Evolutionary conservation across 1,140 invertebrate species (phyloP), one percentile per base, ranked within the genome.

Genomic region (Hormaphis cornu): DNA sequence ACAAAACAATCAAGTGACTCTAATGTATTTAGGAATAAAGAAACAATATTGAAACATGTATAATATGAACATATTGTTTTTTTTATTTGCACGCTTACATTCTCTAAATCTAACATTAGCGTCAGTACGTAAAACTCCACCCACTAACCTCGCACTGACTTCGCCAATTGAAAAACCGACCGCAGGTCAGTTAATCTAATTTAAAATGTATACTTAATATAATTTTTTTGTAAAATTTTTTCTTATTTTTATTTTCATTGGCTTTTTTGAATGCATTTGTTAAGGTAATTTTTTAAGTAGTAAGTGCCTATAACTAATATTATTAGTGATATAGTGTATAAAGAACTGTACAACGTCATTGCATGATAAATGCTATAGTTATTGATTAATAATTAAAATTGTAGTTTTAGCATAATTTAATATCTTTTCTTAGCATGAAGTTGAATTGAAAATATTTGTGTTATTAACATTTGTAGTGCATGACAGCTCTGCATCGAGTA

Each of bases 121-220:
- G 70, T 75, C 74, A 69, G 72, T 74, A 56, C 75, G 75, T 70
- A 76, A 76, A 74, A 75, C 75, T 71, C 61, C 61, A 66, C 75
- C 75, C 59, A 76, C 75, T 58, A 74, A 76, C 73, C 72, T 75
- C 61, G 71, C 74, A 71, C 72, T 75, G 42, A 71, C 72, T 35
- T 71, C 74, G 44, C 69, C 63, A 44, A 69, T 73, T 22, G 70
- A 66, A 54, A 71, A 69, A 69, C 48, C 48, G 24, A 71, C 58
- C 22, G 61, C 69, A 70, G 69, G 69, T 70, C 46, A 69, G 61
- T 69, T 48, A 4, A 69, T 35, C n/a, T 35, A 56, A 56, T 56
- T 40, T 58, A 40, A 40, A 37, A 58, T 8, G 12, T n/a, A n/a
- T n/a, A n/a, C n/a, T n/a, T n/a, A 56, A 22, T 56, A 12, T 56